Base-by-base conservation (phyloP, 2,113 vertebrate species). In the Meleagris gallopavo region DNA sequence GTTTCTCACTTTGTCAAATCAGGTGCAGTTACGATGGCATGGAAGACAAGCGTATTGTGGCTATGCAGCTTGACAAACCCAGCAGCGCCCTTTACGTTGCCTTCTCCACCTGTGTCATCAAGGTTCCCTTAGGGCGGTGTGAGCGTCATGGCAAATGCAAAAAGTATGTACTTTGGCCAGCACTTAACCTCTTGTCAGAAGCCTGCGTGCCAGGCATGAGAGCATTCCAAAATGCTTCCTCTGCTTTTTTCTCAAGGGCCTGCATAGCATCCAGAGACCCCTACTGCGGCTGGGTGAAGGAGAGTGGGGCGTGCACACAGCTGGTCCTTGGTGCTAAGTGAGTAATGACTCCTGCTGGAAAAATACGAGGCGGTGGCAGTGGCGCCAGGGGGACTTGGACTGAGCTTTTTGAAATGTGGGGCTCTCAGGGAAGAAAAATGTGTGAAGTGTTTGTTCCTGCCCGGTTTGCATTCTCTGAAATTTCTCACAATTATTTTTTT, bases 231-330 rank as follows among this genome's bases (percentile, higher is more conserved):
- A 66, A 62, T 89, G 40, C 55, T 65, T 84, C 65, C 60, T 78
- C 34, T 66, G 46, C 75, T 85, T 86, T 69, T 97, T 83, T 96
- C 90, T 90, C 52, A 96, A 99, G 99, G 98, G 98, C 99, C 96
- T 99, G 99, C 85, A 99, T 99, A 57, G 99, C 99, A 10, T 99
- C 99, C 97, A 98, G 99, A 97, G 99, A 99, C 95, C 99, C 99
- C 0, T 99, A 99, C 89, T 99, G 99, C 4, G 99, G 99, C 79
- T 99, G 99, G 99, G 96, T 98, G 86, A 98, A 98, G 82, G 99
- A 99, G 75, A 98, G 69, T 0, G 96, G 98, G 76, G 93, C 96
- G 13, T 99, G 99, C 93, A 97, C 76, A 55, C 98, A 99, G 88
- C 97, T 99, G 97, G 94, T 98, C 86, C 96, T 97, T 57, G 96